phyloP scores from a whole-genome alignment of 1,140 invertebrate genomes.

The Heliconius melpomene region DNA sequence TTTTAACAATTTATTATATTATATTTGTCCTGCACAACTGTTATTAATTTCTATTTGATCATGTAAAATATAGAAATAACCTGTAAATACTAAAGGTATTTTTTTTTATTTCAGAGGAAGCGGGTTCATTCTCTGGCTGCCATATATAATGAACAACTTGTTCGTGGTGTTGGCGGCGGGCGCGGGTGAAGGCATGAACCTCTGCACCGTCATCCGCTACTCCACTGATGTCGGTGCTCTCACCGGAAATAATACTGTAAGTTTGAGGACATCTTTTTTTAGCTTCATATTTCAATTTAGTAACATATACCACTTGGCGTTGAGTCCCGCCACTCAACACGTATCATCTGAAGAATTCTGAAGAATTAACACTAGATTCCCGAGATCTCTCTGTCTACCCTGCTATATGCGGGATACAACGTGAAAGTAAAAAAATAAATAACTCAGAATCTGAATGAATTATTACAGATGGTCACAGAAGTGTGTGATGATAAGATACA shows the following conservation, averaged over 20 bases:
- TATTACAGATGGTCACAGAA: conserved; percentile 54
- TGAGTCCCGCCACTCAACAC: no score
- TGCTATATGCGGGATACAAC: no score
- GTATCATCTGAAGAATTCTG: no score
- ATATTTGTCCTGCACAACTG: no score
- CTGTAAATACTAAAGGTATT: background rate
- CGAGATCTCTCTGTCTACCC: no score
- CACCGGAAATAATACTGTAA: conserved; percentile 45
- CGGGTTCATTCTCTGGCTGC: conserved; percentile 74
- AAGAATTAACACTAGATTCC: no score
- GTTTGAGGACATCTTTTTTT: background rate
- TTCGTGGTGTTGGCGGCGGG: conserved; percentile 66
- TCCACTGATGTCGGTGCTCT: conserved; percentile 44
- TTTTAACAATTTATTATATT: no score
- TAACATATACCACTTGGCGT: no score
- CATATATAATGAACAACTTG: conserved; percentile 76
- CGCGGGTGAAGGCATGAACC: conserved; percentile 66
- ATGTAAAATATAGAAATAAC: background rate
- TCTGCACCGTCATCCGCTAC: conserved; percentile 66
- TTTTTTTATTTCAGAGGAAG: conserved; percentile 59
- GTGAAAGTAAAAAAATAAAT: background rate
- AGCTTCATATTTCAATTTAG: no score
- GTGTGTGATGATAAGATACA: conserved; percentile 71
- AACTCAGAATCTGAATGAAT: background rate
- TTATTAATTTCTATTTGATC: no score